Evolutionary conservation across 2,888 invertebrate genomes (phyloP), one percentile per base, ranked within the genome.

Genomic region (Lithophane ornitopus): DNA sequence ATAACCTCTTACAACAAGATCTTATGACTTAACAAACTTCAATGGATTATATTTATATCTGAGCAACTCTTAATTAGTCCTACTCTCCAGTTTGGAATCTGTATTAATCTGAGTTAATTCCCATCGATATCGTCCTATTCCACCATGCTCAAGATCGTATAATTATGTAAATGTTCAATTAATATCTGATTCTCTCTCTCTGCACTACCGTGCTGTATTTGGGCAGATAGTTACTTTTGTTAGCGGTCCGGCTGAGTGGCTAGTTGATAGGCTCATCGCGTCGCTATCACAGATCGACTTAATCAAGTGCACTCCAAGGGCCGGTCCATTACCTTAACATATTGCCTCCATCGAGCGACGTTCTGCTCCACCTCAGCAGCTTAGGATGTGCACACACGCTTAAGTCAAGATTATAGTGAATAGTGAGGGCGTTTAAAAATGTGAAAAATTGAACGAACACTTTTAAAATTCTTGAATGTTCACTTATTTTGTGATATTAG

Each of bases 291-390:
- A 88, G 87, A 88, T 89, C 91, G 89, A 92, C 90, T 94, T 93
- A 94, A 94, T 94, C 94, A 94, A 94, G 91, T 93, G 91, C 92
- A 90, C 91, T 91, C 90, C 88, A 82, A 89, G 87, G 89, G 78
- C 87, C 89, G 88, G 88, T 87, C 92, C 92, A 93, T 93, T 93
- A 92, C 92, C 90, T 91, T 92, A 92, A 94, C 92, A 91, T 93
- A 94, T 94, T 89, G 91, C 91, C 89, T 87, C 89, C 87, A 91
- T 85, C 88, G 89, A 84, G 77, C 85, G 76, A 78, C 81, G 86
- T 80, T 88, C 76, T 76, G 79, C 76, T 84, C 75, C 76, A 78
- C 73, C 76, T 83, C 77, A 73, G 80, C 76, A 81, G 65, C 81
- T 78, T 74, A 84, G 59, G 79, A 76, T 82, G 78, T 78, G 81